These are phyloP conservation scores for Apostichopus parvimensis DNA, from an alignment of 35 echinoderm and acorn worm genomes.

Conservation along the genomic window DNA sequence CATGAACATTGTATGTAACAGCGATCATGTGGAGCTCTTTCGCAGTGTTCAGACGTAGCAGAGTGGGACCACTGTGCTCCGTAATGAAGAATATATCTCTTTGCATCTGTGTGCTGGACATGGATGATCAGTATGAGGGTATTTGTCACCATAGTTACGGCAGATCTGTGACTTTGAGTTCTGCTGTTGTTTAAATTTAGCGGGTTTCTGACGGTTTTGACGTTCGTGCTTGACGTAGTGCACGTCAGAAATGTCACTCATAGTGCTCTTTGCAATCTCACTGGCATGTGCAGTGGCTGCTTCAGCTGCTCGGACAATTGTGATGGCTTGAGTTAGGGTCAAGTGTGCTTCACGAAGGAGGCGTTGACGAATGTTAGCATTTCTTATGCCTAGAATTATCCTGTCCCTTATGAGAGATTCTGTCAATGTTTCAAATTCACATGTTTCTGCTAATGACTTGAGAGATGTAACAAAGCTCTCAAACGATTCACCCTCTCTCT, in stretches of 20 bases:
- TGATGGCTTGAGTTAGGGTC: background rate
- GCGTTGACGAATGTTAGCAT: background rate
- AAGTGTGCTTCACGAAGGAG: too few species aligned
- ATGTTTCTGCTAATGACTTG: background rate
- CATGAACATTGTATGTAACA: too few species aligned
- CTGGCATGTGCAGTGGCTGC: background rate
- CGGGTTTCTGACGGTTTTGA: background rate
- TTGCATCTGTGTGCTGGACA: conserved; percentile 36
- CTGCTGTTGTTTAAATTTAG: background rate
- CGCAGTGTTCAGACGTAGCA: too few species aligned
- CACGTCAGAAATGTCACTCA: background rate
- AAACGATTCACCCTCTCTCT: background rate
- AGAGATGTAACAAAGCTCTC: background rate
- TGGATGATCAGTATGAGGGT: conserved; percentile 14
- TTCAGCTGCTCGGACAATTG: background rate
- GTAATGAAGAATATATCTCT: too few species aligned
- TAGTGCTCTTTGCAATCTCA: background rate
- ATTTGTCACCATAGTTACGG: conserved; percentile 23
- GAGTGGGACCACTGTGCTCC: too few species aligned
- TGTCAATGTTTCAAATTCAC: background rate
- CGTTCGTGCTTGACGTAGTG: background rate
- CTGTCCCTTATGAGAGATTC: background rate
- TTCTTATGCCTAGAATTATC: background rate
- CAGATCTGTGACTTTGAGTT: background rate
- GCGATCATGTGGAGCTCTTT: too few species aligned